Base-by-base conservation (phyloP, 2,888 invertebrate genomes). In the Digitonthophagus gazella region DNA sequence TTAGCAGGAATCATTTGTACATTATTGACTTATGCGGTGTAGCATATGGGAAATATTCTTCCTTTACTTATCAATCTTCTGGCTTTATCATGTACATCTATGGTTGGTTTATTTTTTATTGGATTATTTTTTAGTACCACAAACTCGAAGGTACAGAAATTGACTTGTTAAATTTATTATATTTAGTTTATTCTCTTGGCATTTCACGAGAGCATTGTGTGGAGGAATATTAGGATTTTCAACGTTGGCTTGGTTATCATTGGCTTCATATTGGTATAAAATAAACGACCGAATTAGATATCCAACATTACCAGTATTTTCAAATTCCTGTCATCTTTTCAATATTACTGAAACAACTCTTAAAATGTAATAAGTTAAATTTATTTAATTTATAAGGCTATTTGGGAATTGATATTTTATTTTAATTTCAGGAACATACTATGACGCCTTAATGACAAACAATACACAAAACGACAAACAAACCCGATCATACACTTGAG, bases 61-160 rank as follows among this genome's bases (percentile, higher is more conserved):
- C 89, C 90, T 77, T 86, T 91, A 1, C 85, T 86, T 0, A 83
- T 87, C 19, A 87, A 88, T 58, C 85, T 89, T 11, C 86, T 87
- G 14, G 90, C 90, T 0, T 84, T 90, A 1, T 87, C 88, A 0
- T 86, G 88, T 28, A 91, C 90, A 0, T 88, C 90, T 0, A 79
- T 89, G 3, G 81, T 91, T 1, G 91, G 90, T 0, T 80, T 90
- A 0, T 91, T 91, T 75, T 85, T 88, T 0, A 78, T 90, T 22
- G 91, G 91, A 8, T 89, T 91, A 76, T 84, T 90, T n/a, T 86
- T 89, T 71, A 89, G 90, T 0, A 87, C 86, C 74, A 87, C 86
- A 0, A 89, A 87, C 72, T 84, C 87, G 75, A 85, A 86, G 89
- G 89, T 75, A 65, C 6, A 5, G 6, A 2, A 44, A 44, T n/a